A percentile compares a stretch with the other conserved stretches of the same genome.
These are phyloP conservation scores for Salvelinus sp. DNA, from an alignment of 2,113 vertebrate species.

Conservation along the genomic window DNA sequence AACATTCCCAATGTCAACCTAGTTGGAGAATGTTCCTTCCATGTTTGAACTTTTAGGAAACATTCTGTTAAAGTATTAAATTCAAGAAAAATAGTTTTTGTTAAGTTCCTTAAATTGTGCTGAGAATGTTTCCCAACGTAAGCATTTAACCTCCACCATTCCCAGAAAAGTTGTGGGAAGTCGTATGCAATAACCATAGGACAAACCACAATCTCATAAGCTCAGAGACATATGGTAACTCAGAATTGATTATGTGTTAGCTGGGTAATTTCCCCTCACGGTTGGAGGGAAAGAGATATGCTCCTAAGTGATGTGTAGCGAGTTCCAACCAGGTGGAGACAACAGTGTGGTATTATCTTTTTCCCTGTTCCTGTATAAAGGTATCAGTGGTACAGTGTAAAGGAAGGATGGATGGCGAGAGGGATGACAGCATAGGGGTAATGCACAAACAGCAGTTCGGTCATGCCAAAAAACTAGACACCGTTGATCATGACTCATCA, in stretches of 20 bases:
- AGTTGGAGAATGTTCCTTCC: too few relatives aligned
- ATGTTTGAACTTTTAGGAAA: too few relatives aligned
- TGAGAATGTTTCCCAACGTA: too few relatives aligned
- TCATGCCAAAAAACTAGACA: conserved; percentile 31
- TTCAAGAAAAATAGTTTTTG: too few relatives aligned
- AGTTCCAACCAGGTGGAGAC: conserved; percentile 39
- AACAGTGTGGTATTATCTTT: conserved; percentile 24
- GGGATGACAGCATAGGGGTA: conserved; percentile 32
- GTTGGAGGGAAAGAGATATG: conserved; percentile 45
- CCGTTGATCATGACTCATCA: too few relatives aligned
- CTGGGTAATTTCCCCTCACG: conserved; percentile 30
- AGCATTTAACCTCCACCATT: background rate
- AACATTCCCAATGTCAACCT: too few relatives aligned
- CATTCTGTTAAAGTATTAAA: too few relatives aligned
- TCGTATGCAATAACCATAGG: too few relatives aligned
- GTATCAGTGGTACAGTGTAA: conserved; percentile 10
- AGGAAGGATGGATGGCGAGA: conserved; percentile 12
- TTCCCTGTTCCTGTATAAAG: conserved; percentile 8
- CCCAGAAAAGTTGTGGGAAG: too few relatives aligned
- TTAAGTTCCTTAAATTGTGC: too few relatives aligned
- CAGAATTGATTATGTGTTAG: conserved; percentile 15
- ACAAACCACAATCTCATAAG: too few relatives aligned
- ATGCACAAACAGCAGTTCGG: conserved; percentile 56
- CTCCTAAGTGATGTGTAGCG: conserved; percentile 34
- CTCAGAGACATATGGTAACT: too few relatives aligned